Conservation (phyloP, 2,888 invertebrate species). For the Agrotis ipsilon region DNA sequence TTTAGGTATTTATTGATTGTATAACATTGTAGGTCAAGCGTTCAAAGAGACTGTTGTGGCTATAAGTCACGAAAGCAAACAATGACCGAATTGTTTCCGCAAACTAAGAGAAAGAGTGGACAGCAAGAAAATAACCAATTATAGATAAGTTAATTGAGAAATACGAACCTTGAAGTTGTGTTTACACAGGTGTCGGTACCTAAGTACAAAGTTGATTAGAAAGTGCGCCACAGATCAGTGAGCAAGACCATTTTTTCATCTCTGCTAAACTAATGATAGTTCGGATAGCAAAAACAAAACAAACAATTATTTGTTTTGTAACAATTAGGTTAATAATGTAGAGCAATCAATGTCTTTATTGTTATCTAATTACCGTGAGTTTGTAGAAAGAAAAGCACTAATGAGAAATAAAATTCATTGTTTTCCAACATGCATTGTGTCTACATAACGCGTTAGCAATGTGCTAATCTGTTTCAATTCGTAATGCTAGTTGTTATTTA, state of each 20-base stretch:
- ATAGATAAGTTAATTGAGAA: constrained; percentile 34
- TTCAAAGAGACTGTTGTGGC: constrained; percentile 30
- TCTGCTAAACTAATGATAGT: constrained; percentile 9
- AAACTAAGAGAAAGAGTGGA: constrained; percentile 34
- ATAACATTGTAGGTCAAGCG: constrained; percentile 37
- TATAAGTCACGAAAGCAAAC: constrained; percentile 19
- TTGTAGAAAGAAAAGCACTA: neutral
- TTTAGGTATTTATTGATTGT: constrained; percentile 34
- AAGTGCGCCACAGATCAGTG: constrained; percentile 56
- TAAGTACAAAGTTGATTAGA: constrained; percentile 55
- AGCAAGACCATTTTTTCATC: constrained; percentile 46
- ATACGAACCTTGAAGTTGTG: constrained; percentile 47
- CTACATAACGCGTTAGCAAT: constrained; percentile 16
- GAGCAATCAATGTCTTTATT: neutral
- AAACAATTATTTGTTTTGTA: constrained; percentile 4
- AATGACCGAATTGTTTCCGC: constrained; percentile 29
- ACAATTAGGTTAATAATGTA: neutral
- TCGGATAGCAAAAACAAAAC: constrained; percentile 2
- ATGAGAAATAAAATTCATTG: constrained; percentile 8
- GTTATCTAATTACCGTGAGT: neutral
- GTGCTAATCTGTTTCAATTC: constrained; percentile 51
- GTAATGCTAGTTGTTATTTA: constrained; percentile 27
- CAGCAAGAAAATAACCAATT: constrained; percentile 32
- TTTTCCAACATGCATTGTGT: constrained; percentile 25
- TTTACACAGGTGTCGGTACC: constrained; percentile 50